Conservation (phyloP, 2,888 invertebrate species). For the Cremastinae sp. region DNA sequence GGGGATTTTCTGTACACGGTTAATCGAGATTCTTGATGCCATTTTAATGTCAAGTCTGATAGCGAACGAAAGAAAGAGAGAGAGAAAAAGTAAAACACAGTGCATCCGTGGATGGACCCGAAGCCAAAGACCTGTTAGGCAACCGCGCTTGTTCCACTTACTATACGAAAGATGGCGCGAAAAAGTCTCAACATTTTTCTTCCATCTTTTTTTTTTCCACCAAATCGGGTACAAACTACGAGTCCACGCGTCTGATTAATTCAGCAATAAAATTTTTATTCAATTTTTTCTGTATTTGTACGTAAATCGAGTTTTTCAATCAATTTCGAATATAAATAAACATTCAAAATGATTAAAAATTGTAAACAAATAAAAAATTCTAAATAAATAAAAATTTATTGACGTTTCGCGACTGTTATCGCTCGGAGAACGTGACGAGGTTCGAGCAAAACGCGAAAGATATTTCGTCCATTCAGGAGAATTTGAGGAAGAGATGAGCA, state of each 20-base stretch:
- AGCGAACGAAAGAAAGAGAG: constrained; percentile 4
- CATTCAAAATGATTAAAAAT: too few relatives aligned
- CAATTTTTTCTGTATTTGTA: too few relatives aligned
- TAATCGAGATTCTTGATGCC: constrained; percentile 42
- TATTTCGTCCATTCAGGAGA: not conserved
- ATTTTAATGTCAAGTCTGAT: constrained; percentile 22
- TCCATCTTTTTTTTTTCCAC: constrained; percentile 1
- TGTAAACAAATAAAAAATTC: too few relatives aligned
- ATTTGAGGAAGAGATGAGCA: not conserved
- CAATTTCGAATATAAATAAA: too few relatives aligned
- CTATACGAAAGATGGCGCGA: constrained; percentile 14
- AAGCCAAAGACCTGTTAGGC: constrained; percentile 35
- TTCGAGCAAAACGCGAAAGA: not conserved
- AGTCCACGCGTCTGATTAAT: not conserved
- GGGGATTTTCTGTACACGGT: constrained; percentile 17
- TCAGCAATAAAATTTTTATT: too few relatives aligned
- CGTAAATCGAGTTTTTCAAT: too few relatives aligned
- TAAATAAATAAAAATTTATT: not conserved
- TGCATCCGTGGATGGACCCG: constrained; percentile 17
- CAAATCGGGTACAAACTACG: not conserved
- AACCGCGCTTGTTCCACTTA: constrained; percentile 41
- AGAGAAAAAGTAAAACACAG: constrained; percentile 22
- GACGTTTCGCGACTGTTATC: too few relatives aligned
- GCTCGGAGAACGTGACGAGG: too few relatives aligned
- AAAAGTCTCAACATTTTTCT: constrained; percentile 22